Percentiles rank a stretch among this genome's conserved stretches.
Conservation (phyloP, 2,113 vertebrate species). For the Myrmophylax atrothorax region DNA sequence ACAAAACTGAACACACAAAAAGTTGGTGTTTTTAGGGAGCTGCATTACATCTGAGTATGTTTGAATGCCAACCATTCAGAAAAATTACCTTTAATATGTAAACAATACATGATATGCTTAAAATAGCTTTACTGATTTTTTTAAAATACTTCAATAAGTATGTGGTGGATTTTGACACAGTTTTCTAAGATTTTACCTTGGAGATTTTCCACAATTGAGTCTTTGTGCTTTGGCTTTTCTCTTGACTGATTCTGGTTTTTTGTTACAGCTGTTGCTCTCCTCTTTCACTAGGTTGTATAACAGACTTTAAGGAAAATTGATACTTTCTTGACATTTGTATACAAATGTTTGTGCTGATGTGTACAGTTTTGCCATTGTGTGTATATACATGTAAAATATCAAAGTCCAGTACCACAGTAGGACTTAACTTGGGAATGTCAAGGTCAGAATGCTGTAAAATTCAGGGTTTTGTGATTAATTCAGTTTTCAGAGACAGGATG, state of each 20-base stretch:
- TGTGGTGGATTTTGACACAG: neutral
- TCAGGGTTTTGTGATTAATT: neutral
- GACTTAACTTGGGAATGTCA: neutral
- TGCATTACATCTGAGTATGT: rapidly evolving
- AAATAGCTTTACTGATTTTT: neutral
- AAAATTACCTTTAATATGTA: neutral
- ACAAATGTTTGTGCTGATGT: neutral
- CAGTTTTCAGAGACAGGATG: neutral
- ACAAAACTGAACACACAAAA: neutral
- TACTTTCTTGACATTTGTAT: neutral
- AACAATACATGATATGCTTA: neutral
- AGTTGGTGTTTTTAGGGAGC: neutral
- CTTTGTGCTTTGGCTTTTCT: neutral
- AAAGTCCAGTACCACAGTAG: neutral
- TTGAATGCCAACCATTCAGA: neutral
- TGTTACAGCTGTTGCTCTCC: neutral
- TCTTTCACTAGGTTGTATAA: neutral
- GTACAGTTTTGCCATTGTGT: neutral
- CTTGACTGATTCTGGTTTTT: neutral
- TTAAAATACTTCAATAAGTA: neutral
- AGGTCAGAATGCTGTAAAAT: neutral
- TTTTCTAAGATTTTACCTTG: neutral
- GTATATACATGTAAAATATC: neutral
- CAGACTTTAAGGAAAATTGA: neutral
- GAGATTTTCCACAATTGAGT: neutral